Conservation (phyloP, 2,797 vertebrate species). For the Typhlichthys eigenmanni region DNA sequence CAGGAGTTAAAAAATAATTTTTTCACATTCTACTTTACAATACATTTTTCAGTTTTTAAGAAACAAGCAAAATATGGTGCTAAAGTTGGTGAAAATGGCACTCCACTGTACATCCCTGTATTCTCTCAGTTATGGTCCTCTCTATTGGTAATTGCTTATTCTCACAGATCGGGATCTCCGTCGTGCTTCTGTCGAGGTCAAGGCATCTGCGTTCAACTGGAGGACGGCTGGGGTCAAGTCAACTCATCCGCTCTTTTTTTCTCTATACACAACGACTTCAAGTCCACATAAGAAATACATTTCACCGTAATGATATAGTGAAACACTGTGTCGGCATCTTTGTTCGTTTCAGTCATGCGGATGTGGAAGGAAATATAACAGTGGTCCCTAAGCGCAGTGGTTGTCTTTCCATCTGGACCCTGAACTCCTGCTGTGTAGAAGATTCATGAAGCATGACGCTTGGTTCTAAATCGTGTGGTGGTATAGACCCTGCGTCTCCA, state of each 20-base stretch:
- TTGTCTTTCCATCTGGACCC: constrained; percentile 59
- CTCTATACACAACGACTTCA: constrained; percentile 55
- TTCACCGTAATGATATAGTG: too few species aligned
- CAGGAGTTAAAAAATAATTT: constrained; percentile 9
- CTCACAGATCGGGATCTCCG: constrained; percentile 7
- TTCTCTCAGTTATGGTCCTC: constrained; percentile 37
- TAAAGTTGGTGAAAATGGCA: constrained; percentile 55
- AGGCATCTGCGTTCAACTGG: constrained; percentile 66
- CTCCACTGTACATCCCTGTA: constrained; percentile 75
- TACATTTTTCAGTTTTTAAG: constrained; percentile 49
- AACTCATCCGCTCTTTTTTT: constrained; percentile 18
- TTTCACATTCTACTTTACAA: constrained; percentile 40
- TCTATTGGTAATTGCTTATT: constrained; percentile 54
- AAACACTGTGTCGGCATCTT: too few species aligned
- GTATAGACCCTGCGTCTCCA: constrained; percentile 71
- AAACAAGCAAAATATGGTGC: constrained; percentile 53
- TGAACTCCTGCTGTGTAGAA: constrained; percentile 63
- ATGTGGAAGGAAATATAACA: too few species aligned
- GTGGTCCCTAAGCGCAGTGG: too few species aligned
- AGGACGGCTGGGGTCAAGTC: constrained; percentile 54
- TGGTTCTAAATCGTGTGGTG: constrained; percentile 41
- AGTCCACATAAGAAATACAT: constrained; percentile 25
- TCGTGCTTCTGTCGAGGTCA: constrained; percentile 51
- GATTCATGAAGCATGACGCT: constrained; percentile 44
- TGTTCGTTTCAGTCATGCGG: too few species aligned